phyloP scores from a whole-genome alignment of 2,113 vertebrate species.

The Eclectus roratus region DNA sequence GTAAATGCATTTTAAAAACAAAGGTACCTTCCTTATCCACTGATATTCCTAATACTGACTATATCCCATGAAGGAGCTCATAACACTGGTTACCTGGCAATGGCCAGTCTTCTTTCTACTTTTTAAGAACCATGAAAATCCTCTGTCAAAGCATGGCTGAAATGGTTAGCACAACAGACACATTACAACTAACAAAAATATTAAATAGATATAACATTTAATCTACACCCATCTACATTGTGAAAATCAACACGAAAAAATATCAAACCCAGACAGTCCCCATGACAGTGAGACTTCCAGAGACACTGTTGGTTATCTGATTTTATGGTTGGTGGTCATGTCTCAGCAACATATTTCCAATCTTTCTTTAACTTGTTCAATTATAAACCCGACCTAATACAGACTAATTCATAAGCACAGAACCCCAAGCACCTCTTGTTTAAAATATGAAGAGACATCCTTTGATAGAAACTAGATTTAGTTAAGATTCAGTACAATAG shows the following conservation, averaged over 20 bases:
- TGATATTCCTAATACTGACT: not conserved
- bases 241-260: not conserved
- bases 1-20: not conserved
- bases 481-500: slow-evolving; percentile 8
- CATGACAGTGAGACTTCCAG: not conserved
- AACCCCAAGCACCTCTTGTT: not conserved
- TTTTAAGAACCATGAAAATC: not conserved
- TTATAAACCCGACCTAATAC: not conserved
- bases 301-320: not conserved
- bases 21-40: not conserved
- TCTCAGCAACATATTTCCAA: not conserved
- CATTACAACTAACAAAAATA: not conserved
- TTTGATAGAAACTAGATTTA: slow-evolving; percentile 5
- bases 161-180: not conserved
- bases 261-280: not conserved
- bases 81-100: not conserved
- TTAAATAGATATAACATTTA: not conserved
- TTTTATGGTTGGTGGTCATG: not conserved
- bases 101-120: not conserved
- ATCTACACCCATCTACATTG: not conserved
- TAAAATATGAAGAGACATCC: not conserved
- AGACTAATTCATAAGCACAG: not conserved
- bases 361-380: not conserved
- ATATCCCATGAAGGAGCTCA: not conserved
- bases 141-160: not conserved